These are phyloP conservation scores for Archips xylosteana DNA, from an alignment of 2,888 invertebrate genomes.

Conservation along the genomic window DNA sequence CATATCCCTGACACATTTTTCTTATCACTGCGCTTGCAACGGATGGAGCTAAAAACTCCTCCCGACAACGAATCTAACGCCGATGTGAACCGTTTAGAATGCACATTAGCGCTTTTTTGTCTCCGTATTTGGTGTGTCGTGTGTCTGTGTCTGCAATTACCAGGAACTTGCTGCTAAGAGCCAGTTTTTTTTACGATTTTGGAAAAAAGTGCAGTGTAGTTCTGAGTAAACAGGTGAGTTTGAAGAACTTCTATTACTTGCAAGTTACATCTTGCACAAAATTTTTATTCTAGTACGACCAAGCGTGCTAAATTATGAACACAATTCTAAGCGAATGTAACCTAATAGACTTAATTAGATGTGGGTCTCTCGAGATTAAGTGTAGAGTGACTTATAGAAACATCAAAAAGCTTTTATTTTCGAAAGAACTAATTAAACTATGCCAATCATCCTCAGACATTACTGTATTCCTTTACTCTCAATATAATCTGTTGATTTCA, in stretches of 20 bases:
- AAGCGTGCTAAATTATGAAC: no score
- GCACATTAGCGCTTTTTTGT: constrained; percentile 34
- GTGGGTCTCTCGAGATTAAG: no score
- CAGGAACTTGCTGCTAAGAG: not conserved
- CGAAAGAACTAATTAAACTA: no score
- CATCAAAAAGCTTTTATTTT: no score
- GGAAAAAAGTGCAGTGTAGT: not conserved
- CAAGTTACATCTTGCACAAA: not conserved
- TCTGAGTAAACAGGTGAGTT: not conserved
- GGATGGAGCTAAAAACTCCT: constrained; percentile 66
- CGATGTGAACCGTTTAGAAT: constrained; percentile 56
- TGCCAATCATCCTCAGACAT: no score
- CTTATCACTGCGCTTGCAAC: constrained; percentile 56
- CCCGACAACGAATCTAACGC: constrained; percentile 59
- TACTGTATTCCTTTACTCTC: no score
- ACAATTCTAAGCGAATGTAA: no score
- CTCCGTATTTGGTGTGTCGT: constrained; percentile 32
- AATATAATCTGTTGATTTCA: no score
- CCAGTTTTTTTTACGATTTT: not conserved
- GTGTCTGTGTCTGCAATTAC: constrained; percentile 6
- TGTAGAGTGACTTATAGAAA: no score
- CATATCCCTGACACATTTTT: constrained; percentile 56
- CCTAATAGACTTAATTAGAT: no score
- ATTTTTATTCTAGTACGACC: no score
- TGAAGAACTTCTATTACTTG: not conserved